A percentile compares a stretch with the other conserved stretches of the same genome.
Conservation (phyloP, 2,888 invertebrate species). For the Rhogogaster chlorosoma region DNA sequence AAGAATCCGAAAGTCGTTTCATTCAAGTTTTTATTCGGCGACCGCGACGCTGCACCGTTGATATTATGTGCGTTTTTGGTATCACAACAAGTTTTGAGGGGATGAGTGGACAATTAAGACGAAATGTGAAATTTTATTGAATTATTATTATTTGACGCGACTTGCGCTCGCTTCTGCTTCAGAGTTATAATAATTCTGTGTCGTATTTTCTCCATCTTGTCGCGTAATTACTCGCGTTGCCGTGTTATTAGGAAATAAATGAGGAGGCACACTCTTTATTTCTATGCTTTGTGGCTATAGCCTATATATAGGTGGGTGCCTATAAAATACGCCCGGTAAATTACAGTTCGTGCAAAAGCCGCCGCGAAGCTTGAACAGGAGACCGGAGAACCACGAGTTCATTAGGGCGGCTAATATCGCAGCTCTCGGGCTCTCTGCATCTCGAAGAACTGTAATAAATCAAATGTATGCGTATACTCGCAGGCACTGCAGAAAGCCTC, state of each 20-base stretch:
- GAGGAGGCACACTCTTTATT: background rate
- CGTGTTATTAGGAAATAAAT: slow-evolving; percentile 21
- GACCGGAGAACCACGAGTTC: slow-evolving; percentile 47
- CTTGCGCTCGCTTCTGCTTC: background rate
- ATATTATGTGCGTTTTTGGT: background rate
- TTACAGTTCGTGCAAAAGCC: slow-evolving; percentile 36
- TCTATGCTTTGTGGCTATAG: background rate
- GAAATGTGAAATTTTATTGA: background rate
- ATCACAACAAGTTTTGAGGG: background rate
- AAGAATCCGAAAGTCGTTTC: background rate
- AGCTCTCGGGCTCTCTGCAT: background rate
- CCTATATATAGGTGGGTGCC: background rate
- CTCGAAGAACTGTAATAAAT: slow-evolving; percentile 23
- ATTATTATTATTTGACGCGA: background rate
- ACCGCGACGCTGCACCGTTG: background rate
- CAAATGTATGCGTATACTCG: slow-evolving; percentile 5
- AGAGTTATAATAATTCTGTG: background rate
- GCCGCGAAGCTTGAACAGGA: background rate
- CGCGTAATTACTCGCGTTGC: slow-evolving; percentile 12
- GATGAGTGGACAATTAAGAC: background rate
- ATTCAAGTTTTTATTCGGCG: background rate
- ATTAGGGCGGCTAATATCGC: slow-evolving; percentile 51
- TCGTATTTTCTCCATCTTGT: background rate
- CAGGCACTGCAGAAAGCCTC: background rate
- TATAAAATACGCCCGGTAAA: slow-evolving; percentile 18